These are phyloP conservation scores for Meles meles DNA, from an alignment of 2,113 vertebrate genomes.

Conservation along the genomic window DNA sequence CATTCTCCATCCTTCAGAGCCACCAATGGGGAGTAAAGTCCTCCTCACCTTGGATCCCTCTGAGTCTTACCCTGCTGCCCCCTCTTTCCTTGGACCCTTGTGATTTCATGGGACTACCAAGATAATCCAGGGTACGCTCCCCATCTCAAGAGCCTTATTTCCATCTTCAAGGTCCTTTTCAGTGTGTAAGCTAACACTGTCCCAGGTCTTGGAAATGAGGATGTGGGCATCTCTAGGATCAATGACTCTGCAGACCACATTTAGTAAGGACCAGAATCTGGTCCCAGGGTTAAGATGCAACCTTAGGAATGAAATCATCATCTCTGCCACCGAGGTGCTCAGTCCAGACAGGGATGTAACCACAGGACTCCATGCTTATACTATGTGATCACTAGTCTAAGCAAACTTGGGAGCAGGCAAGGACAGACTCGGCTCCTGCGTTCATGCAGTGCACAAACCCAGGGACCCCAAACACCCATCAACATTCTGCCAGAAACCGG, in stretches of 20 bases:
- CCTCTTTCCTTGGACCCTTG: not conserved
- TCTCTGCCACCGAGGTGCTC: not conserved
- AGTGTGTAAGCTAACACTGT: not conserved
- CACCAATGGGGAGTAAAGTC: too few relatives aligned
- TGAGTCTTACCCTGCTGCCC: not conserved
- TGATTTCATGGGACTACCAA: not conserved
- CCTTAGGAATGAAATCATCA: not conserved
- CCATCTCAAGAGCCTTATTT: not conserved
- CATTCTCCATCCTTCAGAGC: not conserved
- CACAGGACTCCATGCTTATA: rapidly evolving
- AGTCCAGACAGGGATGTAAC: not conserved
- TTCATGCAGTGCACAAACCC: rapidly evolving
- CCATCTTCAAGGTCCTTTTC: not conserved
- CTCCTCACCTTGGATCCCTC: too few relatives aligned
- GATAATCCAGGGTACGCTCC: too few relatives aligned
- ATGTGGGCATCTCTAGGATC: not conserved
- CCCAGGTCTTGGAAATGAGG: not conserved
- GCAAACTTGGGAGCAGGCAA: not conserved
- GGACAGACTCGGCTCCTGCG: not conserved
- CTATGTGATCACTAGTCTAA: rapidly evolving
- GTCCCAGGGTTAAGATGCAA: not conserved
- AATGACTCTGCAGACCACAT: not conserved
- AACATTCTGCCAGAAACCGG: not conserved
- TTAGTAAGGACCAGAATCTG: not conserved
- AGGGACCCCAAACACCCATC: rapidly evolving